Conservation (phyloP, 2,113 vertebrate genomes). For the Rhinoptilus africanus region DNA sequence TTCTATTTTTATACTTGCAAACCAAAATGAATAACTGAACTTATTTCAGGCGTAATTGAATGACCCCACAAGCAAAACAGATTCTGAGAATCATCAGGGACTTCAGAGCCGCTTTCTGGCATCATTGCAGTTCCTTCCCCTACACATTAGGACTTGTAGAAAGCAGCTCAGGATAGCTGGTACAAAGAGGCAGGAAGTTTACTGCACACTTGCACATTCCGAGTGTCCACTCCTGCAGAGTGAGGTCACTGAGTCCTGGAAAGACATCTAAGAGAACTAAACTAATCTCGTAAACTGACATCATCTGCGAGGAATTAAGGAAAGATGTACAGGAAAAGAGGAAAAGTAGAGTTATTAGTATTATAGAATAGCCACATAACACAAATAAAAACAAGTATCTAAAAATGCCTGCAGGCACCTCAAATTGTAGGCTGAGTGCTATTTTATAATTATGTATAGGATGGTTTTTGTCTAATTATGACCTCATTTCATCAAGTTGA, state of each 20-base stretch:
- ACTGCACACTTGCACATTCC: conserved; percentile 11
- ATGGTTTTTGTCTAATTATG: background rate
- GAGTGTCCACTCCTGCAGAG: background rate
- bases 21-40: background rate
- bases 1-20: conserved; percentile 19
- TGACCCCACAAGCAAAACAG: background rate
- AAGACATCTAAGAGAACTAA: conserved; percentile 46
- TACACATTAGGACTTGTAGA: background rate
- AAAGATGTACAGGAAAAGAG: background rate
- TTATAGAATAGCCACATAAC: background rate
- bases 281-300: conserved; percentile 8
- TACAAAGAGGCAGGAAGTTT: conserved; percentile 19
- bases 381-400: background rate
- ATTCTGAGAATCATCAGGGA: background rate
- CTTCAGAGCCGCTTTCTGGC: background rate
- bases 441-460: background rate
- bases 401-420: background rate
- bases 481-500: conserved; percentile 10
- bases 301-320: conserved; percentile 7
- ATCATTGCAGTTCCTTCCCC: background rate
- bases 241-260: conserved; percentile 46
- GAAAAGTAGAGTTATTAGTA: background rate
- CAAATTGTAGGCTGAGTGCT: background rate
- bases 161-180: background rate
- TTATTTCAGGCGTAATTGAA: conserved; percentile 4